Conservation (phyloP, 2,113 vertebrate species). For the Dromaius novaehollandiae region DNA sequence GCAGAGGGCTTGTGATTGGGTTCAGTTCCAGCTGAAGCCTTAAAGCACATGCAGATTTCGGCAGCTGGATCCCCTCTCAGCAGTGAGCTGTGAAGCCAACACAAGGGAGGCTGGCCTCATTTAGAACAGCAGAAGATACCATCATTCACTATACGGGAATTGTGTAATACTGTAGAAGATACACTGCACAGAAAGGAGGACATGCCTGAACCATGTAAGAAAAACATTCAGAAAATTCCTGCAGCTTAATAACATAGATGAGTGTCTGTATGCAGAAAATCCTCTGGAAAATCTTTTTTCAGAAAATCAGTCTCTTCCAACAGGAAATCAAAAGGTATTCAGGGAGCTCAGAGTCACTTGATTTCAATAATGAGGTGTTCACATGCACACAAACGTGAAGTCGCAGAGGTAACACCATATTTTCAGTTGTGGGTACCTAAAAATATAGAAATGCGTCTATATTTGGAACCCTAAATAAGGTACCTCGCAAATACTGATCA, state of each 20-base stretch:
- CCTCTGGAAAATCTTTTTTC: neutral
- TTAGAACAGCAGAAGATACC: neutral
- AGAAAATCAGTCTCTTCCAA: neutral
- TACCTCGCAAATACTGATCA: neutral
- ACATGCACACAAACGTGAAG: neutral
- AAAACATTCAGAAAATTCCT: neutral
- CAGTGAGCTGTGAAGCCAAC: neutral
- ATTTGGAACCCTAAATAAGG: slow-evolving; percentile 28
- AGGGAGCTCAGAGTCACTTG: neutral
- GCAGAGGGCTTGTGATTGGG: neutral
- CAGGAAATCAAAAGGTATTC: neutral
- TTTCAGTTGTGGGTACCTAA: neutral
- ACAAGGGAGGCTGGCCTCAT: neutral
- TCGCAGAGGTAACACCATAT: neutral
- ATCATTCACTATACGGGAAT: neutral
- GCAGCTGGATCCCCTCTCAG: neutral
- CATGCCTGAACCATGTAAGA: accelerated
- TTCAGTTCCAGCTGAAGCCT: neutral
- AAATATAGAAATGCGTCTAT: neutral
- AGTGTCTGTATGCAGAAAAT: neutral
- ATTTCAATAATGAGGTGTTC: neutral
- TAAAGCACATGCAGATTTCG: neutral
- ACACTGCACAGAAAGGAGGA: neutral
- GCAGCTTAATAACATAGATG: neutral
- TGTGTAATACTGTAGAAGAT: neutral